Base-by-base conservation (phyloP, 2,888 invertebrate species). In the Oscheius sp. region DNA sequence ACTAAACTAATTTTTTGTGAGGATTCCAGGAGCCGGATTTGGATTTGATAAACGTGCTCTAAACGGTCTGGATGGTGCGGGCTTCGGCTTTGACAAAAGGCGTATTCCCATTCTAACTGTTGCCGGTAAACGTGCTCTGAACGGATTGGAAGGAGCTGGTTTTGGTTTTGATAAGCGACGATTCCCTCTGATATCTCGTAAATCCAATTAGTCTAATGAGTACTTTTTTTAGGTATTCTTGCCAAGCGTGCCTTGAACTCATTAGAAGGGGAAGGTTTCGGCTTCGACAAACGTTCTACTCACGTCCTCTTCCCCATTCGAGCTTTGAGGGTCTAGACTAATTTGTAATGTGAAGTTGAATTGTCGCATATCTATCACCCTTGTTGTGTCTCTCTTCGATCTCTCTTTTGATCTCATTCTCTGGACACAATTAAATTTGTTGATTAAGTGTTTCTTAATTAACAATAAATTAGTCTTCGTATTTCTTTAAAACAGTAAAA, bases 41-140 rank as follows among this genome's bases (percentile, higher is more conserved):
- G 62, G 50, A 12, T 62, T 77, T 49, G 73, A 75, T 30, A 75
- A 77, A 51, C 57, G 77, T 33, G 74, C 77, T 17, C 54, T 77
- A 61, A 71, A 74, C 59, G 57, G 59, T 12, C 44, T 77, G 2
- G 77, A 77, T 17, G 77, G 74, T 9, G 59, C 67, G 32, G 77
- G 77, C 6, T 77, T 77, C 32, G 77, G 77, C n/a, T 77, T 77
- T 49, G 73, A 75, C 17, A 75, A 77, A 38, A 50, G 77, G 50
- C 47, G 24, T 28, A 49, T 63, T 24, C 36, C 36, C 50, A n/a
- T 47, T 20, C 33, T 17, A 20, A 32, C 22, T 28, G 41, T 41
- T 14, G 5, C 57, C 50, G 73, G 73, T 20, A 75, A 77, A 33
- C 57, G 77, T 49, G 74, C 77, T 32, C 62, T 77, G 56, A 71